phyloP scores from a whole-genome alignment of 2,888 invertebrate genomes.

The Diaperis boleti region DNA sequence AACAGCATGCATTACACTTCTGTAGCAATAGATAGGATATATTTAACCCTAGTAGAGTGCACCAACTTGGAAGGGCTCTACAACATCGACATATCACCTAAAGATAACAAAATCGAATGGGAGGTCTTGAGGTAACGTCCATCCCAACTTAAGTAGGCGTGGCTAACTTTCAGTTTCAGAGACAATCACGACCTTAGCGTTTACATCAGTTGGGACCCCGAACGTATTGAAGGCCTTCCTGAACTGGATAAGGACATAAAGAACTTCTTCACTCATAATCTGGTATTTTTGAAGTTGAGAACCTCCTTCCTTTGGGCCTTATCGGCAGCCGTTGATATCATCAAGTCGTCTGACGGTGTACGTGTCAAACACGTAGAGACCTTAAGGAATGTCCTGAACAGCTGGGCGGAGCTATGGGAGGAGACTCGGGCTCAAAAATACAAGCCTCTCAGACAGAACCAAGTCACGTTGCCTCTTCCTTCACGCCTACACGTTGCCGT shows the following conservation, averaged over 20 bases:
- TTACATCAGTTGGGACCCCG: slow-evolving; percentile 78
- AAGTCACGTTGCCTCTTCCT: slow-evolving; percentile 59
- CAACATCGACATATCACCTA: slow-evolving; percentile 72
- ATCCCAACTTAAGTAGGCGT: neutral
- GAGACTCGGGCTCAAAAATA: slow-evolving; percentile 38
- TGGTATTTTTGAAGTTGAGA: slow-evolving; percentile 59
- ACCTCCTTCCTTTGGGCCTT: slow-evolving; percentile 55
- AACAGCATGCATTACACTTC: slow-evolving; percentile 84
- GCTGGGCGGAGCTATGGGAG: slow-evolving; percentile 56
- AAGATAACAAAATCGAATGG: slow-evolving; percentile 73
- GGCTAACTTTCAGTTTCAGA: slow-evolving; percentile 55
- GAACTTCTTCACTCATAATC: slow-evolving; percentile 58
- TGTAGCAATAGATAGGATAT: slow-evolving; percentile 75
- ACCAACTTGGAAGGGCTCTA: slow-evolving; percentile 68
- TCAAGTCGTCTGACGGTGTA: slow-evolving; percentile 58
- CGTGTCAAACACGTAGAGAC: slow-evolving; percentile 54
- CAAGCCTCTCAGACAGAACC: slow-evolving; percentile 52
- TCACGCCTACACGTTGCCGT: slow-evolving; percentile 59
- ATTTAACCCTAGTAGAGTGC: slow-evolving; percentile 75
- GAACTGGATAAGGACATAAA: slow-evolving; percentile 61
- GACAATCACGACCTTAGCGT: slow-evolving; percentile 86
- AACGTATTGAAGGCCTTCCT: slow-evolving; percentile 62
- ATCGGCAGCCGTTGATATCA: slow-evolving; percentile 55
- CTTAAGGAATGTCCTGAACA: slow-evolving; percentile 51
- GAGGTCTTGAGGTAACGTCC: slow-evolving; percentile 66